Percentiles rank a stretch among this genome's conserved stretches.
Evolutionary conservation across 2,113 vertebrate species (phyloP).

Genomic region (Malurus cyaneus): DNA sequence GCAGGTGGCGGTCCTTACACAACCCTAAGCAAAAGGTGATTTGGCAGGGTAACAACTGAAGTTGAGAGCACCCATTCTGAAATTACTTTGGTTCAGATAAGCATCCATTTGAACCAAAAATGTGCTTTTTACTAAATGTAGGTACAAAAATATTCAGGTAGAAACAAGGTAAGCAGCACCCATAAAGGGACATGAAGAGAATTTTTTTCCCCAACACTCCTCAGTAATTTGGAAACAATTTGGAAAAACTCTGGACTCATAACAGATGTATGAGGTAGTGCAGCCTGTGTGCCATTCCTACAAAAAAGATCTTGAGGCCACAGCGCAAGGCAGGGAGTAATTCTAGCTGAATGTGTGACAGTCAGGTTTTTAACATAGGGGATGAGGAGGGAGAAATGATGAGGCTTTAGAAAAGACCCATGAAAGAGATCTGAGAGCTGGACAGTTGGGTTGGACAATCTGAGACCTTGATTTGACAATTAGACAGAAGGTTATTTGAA

Average conservation of each 20-base stretch:
- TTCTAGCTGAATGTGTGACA: not conserved
- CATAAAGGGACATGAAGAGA: not conserved
- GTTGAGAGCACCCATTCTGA: no score
- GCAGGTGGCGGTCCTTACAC: no score
- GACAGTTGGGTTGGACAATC: not conserved
- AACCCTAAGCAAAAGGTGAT: not conserved
- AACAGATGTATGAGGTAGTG: not conserved
- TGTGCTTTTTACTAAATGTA: not conserved
- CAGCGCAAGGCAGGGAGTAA: not conserved
- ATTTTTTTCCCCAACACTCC: fast-evolving
- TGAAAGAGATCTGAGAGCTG: not conserved
- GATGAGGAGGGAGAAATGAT: not conserved
- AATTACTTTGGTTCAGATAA: no score
- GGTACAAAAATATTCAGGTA: not conserved
- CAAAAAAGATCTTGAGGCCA: not conserved
- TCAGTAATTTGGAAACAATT: not conserved
- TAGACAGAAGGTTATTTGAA: not conserved
- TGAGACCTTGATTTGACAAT: not conserved
- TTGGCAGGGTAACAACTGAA: no score
- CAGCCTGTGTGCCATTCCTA: not conserved
- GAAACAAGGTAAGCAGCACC: not conserved
- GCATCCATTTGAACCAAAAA: not conserved
- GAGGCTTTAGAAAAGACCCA: not conserved
- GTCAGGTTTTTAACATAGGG: no score
- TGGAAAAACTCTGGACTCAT: not conserved